Evolutionary conservation across 2,797 vertebrate species (phyloP).

Genomic region (Spheniscus humboldti): DNA sequence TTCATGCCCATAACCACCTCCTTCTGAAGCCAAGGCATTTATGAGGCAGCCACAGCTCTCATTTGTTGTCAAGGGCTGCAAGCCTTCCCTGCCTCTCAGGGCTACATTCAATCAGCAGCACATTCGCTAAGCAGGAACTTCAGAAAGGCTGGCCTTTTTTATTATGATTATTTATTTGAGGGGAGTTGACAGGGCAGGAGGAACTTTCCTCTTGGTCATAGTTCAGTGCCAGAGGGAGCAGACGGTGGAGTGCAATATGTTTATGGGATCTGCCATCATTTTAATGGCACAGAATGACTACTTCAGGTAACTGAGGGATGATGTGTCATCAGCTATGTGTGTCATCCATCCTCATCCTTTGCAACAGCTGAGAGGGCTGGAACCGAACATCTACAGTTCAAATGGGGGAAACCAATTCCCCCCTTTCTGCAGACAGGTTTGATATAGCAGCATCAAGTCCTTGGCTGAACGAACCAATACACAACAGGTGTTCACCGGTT

Average conservation of each 20-base stretch:
- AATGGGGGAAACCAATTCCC: background rate
- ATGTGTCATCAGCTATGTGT: background rate
- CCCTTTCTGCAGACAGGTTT: background rate
- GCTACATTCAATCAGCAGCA: background rate
- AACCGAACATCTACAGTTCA: background rate
- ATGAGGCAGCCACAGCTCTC: background rate
- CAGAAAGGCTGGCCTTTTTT: background rate
- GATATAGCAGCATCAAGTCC: background rate
- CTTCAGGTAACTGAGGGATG: background rate
- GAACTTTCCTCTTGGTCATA: conserved; percentile 21
- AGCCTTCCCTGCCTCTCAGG: conserved; percentile 10
- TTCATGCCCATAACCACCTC: conserved; percentile 11
- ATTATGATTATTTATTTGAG: conserved; percentile 50
- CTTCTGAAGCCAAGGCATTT: conserved; percentile 28
- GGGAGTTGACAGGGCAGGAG: background rate
- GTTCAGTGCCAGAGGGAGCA: conserved; percentile 36
- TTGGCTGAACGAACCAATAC: background rate
- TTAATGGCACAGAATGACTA: background rate
- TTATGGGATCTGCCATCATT: conserved; percentile 35
- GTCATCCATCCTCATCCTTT: background rate
- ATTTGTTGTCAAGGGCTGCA: background rate
- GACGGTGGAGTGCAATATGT: background rate
- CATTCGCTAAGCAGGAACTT: background rate
- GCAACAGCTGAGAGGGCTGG: background rate
- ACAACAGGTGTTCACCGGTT: background rate